Evolutionary conservation across 2,888 invertebrate genomes (phyloP).

Genomic region (Dysmachus trigonus): DNA sequence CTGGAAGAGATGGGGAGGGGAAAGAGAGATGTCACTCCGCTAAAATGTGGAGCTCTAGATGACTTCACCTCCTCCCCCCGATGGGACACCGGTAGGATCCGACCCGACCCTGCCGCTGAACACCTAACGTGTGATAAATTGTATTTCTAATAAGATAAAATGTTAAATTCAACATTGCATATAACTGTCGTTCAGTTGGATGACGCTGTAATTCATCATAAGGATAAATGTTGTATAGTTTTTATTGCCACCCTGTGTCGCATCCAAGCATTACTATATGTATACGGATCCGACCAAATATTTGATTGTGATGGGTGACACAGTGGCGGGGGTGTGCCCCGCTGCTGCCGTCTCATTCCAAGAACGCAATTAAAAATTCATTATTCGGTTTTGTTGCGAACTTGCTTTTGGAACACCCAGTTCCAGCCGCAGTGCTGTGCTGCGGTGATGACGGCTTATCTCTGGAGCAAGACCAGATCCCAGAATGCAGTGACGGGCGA

Average conservation of each 20-base stretch:
- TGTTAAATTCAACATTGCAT: conserved; percentile 22
- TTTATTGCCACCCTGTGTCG: neutral
- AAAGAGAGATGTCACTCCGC: neutral
- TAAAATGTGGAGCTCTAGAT: neutral
- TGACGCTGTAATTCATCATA: neutral
- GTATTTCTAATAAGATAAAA: conserved; percentile 35
- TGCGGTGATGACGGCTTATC: neutral
- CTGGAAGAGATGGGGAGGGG: too few species aligned
- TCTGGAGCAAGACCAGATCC: neutral
- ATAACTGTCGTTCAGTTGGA: conserved; percentile 4
- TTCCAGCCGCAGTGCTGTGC: neutral
- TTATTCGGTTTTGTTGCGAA: neutral
- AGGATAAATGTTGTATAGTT: neutral
- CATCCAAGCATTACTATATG: neutral
- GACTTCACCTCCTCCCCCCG: neutral
- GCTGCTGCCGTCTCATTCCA: too few species aligned
- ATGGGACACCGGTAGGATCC: neutral
- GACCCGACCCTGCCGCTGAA: neutral
- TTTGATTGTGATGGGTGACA: neutral
- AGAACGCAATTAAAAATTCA: neutral
- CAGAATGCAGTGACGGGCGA: neutral
- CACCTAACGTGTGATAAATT: conserved; percentile 15
- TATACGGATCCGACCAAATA: neutral
- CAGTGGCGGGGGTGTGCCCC: neutral
- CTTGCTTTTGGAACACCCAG: neutral